Evolutionary conservation across 2,113 vertebrate species (phyloP).

Genomic region (Ctenomys sociabilis): DNA sequence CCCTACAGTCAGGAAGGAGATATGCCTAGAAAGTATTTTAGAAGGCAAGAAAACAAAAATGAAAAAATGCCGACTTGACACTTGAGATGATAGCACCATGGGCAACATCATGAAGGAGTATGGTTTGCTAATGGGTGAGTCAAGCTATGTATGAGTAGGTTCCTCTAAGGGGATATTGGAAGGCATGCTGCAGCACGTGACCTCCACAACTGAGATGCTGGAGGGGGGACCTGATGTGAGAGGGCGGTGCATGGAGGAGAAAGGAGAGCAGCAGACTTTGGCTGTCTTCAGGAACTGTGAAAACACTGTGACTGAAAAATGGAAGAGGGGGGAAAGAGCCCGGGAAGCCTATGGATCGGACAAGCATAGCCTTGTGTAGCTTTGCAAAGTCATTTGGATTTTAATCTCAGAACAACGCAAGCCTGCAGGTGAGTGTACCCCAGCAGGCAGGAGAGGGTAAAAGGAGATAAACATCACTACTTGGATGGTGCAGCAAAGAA

Average conservation of each 20-base stretch:
- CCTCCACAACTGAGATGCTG: neutral
- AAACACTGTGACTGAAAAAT: neutral
- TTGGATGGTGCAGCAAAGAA: neutral
- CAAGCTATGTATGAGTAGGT: fast-evolving
- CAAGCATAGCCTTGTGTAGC: fast-evolving
- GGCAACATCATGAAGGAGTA: neutral
- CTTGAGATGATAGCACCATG: neutral
- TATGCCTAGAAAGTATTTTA: neutral
- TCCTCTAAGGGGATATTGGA: fast-evolving
- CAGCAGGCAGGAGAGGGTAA: fast-evolving
- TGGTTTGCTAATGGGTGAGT: neutral
- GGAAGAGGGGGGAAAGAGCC: neutral
- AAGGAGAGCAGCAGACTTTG: fast-evolving
- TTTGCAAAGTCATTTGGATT: neutral
- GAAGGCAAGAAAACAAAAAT: neutral
- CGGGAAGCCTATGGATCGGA: fast-evolving
- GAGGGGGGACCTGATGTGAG: fast-evolving
- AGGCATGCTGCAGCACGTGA: neutral
- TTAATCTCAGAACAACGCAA: neutral
- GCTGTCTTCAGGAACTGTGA: neutral
- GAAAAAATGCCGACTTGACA: neutral
- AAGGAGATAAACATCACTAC: neutral
- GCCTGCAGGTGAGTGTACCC: neutral
- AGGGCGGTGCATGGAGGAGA: fast-evolving
- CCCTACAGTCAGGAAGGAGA: neutral